Conservation (phyloP, 2,113 vertebrate genomes). For the Genyomyrus donnyi region DNA sequence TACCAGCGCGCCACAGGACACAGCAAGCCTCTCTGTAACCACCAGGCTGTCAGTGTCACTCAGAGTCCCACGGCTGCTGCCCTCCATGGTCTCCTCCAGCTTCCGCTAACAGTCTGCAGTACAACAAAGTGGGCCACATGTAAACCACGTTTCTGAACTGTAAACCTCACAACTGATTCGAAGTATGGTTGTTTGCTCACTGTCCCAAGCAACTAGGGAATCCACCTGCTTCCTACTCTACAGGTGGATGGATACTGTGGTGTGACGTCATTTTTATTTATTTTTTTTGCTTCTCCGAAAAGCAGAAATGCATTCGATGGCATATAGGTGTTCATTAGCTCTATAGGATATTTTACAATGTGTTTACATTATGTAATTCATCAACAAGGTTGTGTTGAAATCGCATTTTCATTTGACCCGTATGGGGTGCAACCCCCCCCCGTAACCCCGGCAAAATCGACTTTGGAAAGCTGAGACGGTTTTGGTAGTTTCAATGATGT, state of each 20-base stretch:
- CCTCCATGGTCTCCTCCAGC: conserved; percentile 1
- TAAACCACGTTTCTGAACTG: not conserved
- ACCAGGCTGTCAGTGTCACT: not conserved
- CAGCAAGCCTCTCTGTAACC: conserved; percentile 47
- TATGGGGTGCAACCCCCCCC: not conserved
- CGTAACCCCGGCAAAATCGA: not conserved
- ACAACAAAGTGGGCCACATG: not conserved
- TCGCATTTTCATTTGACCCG: not conserved
- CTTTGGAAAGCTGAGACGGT: not conserved
- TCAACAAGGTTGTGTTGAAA: not conserved
- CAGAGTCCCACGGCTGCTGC: not conserved
- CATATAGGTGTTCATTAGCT: not conserved
- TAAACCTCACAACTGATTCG: not conserved
- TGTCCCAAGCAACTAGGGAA: not conserved
- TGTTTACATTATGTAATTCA: not conserved
- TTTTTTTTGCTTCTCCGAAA: not conserved
- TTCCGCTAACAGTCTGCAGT: not conserved
- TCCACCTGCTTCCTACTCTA: not conserved
- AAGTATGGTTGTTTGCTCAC: not conserved
- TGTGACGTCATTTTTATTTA: not conserved
- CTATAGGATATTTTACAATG: not conserved
- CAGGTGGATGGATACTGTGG: not conserved
- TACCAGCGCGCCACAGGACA: conserved; percentile 36
- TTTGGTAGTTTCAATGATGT: not conserved
- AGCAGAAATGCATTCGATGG: not conserved